Conservation (phyloP, 2,888 invertebrate species). For the Eulithis testata region DNA sequence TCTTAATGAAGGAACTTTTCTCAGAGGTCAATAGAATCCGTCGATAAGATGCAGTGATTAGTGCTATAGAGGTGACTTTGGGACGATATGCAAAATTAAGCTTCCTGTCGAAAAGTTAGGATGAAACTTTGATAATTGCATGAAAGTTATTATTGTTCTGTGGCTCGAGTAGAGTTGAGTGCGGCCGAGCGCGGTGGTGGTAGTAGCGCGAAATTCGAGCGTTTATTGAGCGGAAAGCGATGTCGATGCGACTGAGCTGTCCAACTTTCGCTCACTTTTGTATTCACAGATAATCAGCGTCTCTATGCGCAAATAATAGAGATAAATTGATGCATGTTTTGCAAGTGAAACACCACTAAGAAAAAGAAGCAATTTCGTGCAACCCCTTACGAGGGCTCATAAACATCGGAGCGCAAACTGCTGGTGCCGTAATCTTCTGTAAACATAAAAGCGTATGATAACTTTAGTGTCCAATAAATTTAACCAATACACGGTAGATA, state of each 20-base stretch:
- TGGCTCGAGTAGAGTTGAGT: conserved; percentile 36
- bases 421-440: conserved; percentile 67
- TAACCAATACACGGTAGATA: conserved; percentile 67
- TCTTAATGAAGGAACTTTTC: neutral
- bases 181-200: conserved; percentile 42
- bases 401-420: conserved; percentile 61
- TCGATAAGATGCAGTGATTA: neutral
- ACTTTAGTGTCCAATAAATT: conserved; percentile 76
- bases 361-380: conserved; percentile 58
- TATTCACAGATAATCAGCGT: conserved; percentile 45
- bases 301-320: conserved; percentile 29
- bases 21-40: neutral
- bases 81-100: conserved; percentile 46
- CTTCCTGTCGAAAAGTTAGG: conserved; percentile 59
- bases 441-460: conserved; percentile 76
- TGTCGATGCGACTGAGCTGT: conserved; percentile 43
- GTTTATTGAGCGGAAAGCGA: conserved; percentile 66
- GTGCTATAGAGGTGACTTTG: neutral
- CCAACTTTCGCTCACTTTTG: conserved; percentile 55
- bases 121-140: conserved; percentile 42
- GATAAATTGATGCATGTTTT: conserved; percentile 2
- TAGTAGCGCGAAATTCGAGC: conserved; percentile 51
- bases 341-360: conserved; percentile 9
- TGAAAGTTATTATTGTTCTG: conserved; percentile 56
- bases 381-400: conserved; percentile 59